These are phyloP conservation scores for Zingel zingel DNA, from an alignment of 2,113 vertebrate species.

Conservation along the genomic window DNA sequence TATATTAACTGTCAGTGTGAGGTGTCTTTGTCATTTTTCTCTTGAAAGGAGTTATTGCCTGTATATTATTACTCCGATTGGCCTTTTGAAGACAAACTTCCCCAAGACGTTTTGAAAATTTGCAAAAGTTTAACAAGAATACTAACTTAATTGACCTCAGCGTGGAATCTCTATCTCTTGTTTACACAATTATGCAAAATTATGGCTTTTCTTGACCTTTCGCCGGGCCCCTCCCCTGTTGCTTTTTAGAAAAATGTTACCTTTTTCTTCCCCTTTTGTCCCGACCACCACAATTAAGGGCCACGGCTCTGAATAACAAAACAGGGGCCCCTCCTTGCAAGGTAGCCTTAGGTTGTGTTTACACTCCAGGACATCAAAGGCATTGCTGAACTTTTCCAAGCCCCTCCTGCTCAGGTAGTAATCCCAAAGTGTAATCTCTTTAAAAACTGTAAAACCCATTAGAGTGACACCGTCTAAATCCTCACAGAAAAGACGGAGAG, in stretches of 20 bases:
- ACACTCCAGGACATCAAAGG: conserved; percentile 84
- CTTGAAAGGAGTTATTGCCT: conserved; percentile 2
- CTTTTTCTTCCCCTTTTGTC: conserved; percentile 79
- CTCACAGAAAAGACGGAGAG: conserved; percentile 49
- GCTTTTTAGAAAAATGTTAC: conserved; percentile 76
- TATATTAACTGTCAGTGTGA: conserved; percentile 35
- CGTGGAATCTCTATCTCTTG: conserved; percentile 43
- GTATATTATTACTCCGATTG: not conserved
- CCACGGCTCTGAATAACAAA: conserved; percentile 85
- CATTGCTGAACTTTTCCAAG: conserved; percentile 84
- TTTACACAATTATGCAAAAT: conserved; percentile 72
- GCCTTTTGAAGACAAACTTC: conserved; percentile 24
- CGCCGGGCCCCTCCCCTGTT: conserved; percentile 55
- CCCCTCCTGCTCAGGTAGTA: conserved; percentile 84
- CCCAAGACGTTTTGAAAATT: not conserved
- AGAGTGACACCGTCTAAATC: conserved; percentile 84
- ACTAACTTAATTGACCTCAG: conserved; percentile 37
- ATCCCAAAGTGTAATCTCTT: conserved; percentile 85
- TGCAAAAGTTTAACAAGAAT: not conserved
- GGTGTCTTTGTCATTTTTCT: conserved; percentile 38
- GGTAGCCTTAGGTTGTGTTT: conserved; percentile 85
- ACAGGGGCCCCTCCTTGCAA: conserved; percentile 74
- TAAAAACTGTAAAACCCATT: conserved; percentile 86
- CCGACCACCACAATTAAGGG: conserved; percentile 81
- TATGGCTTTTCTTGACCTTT: conserved; percentile 59